A percentile compares a stretch with the other conserved stretches of the same genome.
phyloP scores from a whole-genome alignment of 1,140 invertebrate genomes.

The Drosophila malerkotliana region DNA sequence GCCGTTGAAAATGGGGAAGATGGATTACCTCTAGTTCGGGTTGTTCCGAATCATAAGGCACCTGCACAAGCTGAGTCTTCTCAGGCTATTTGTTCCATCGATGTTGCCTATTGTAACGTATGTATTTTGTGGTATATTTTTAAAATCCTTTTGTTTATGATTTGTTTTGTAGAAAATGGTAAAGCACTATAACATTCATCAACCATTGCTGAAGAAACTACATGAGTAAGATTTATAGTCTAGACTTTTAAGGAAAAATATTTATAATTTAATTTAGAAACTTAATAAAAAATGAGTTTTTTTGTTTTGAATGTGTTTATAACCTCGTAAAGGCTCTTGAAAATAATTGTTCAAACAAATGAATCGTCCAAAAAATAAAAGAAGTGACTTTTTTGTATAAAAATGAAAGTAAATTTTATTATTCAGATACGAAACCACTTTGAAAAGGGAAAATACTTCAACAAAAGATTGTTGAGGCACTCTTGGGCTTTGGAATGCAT shows the following conservation, averaged over 20 bases:
- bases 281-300: too few relatives aligned
- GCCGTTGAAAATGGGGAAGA: constrained; percentile 45
- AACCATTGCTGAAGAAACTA: constrained; percentile 53
- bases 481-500: neutral
- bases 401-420: too few relatives aligned
- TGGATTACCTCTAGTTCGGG: constrained; percentile 45
- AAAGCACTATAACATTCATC: constrained; percentile 39
- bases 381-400: too few relatives aligned
- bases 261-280: too few relatives aligned
- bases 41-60: constrained; percentile 13
- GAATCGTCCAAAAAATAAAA: too few relatives aligned
- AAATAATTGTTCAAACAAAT: too few relatives aligned
- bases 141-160: neutral
- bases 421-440: neutral
- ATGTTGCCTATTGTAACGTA: constrained; percentile 58
- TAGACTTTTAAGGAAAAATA: too few relatives aligned
- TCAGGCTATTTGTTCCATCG: constrained; percentile 53
- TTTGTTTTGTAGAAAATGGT: constrained; percentile 54
- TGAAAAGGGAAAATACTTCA: neutral
- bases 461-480: neutral
- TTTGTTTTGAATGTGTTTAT: too few relatives aligned
- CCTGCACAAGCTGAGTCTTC: constrained; percentile 1
- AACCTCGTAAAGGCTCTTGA: too few relatives aligned
- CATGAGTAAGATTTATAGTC: constrained; percentile 1
- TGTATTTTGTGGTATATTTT: neutral